A percentile compares a stretch with the other conserved stretches of the same genome.
phyloP scores from a whole-genome alignment of 2,797 vertebrate genomes.

The Sternotherus odoratus region DNA sequence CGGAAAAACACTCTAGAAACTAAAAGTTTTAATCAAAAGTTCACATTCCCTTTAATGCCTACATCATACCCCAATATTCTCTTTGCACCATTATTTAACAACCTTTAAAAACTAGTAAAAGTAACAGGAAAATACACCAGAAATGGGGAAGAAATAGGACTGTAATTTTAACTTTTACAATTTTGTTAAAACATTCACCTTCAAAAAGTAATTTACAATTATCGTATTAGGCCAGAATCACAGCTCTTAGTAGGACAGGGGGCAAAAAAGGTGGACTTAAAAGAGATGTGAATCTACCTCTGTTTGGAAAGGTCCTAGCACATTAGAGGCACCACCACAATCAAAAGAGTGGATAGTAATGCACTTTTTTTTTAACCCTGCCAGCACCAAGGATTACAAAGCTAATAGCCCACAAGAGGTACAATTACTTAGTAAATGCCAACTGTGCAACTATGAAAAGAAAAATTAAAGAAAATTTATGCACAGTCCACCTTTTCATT shows the following conservation, averaged over 20 bases:
- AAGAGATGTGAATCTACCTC: not conserved
- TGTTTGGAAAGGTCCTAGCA: not conserved
- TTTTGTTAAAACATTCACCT: not conserved
- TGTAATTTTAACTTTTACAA: not conserved
- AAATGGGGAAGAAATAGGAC: not conserved
- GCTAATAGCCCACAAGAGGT: not conserved
- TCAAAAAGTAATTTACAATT: not conserved
- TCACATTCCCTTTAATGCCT: not conserved
- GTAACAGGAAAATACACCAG: accelerated
- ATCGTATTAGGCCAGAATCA: not conserved
- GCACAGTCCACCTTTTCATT: not conserved
- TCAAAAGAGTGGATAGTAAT: accelerated
- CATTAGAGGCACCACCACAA: not conserved
- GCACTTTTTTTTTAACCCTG: accelerated
- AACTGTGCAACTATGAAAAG: not conserved
- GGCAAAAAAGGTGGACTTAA: not conserved
- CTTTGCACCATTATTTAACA: not conserved
- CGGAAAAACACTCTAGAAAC: not conserved
- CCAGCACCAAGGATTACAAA: accelerated
- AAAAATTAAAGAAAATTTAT: not conserved
- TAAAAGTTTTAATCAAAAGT: not conserved
- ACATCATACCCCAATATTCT: not conserved
- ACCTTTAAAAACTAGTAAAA: not conserved
- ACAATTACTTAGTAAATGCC: not conserved
- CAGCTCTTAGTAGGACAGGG: not conserved